Percentiles rank a stretch among this genome's conserved stretches.
phyloP scores from a whole-genome alignment of 2,888 invertebrate species.

The Hirtodrosophila histrioides region DNA sequence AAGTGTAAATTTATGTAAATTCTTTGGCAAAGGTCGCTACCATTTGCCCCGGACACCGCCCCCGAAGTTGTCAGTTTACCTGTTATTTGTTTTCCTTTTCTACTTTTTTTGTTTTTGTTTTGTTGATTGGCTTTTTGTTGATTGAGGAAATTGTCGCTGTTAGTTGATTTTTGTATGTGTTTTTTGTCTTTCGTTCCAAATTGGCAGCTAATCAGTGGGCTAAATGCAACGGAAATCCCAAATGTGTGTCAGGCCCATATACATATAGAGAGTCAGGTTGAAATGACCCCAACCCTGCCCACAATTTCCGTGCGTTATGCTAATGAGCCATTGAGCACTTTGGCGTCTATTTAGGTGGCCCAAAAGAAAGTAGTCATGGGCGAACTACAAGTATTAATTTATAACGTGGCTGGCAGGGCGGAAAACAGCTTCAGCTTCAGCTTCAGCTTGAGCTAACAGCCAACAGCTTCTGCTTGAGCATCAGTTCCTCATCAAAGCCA shows the following conservation, averaged over 20 bases:
- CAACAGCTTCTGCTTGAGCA: slow-evolving; percentile 26
- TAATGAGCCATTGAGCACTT: slow-evolving; percentile 43
- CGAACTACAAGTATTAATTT: slow-evolving; percentile 49
- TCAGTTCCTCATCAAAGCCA: slow-evolving; percentile 59
- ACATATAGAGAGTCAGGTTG: slow-evolving; percentile 2
- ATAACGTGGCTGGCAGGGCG: slow-evolving; percentile 47
- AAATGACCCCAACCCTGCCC: slow-evolving; percentile 26
- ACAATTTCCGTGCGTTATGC: slow-evolving; percentile 74
- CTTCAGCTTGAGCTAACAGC: too few relatives aligned
- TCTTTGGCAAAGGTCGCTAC: slow-evolving; percentile 11
- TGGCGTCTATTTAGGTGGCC: slow-evolving; percentile 47
- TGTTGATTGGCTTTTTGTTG: slow-evolving; percentile 40
- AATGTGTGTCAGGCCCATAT: slow-evolving; percentile 33
- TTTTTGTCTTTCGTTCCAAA: slow-evolving; percentile 50
- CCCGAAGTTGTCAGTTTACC: slow-evolving; percentile 35
- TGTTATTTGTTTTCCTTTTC: slow-evolving; percentile 20
- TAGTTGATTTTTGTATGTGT: slow-evolving; percentile 9
- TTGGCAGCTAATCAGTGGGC: slow-evolving; percentile 71
- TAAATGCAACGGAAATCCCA: slow-evolving; percentile 74
- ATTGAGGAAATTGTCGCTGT: slow-evolving; percentile 74
- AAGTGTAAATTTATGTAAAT: slow-evolving; percentile 79
- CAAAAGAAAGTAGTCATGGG: slow-evolving; percentile 53
- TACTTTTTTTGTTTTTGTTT: slow-evolving; percentile 3
- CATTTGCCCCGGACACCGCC: slow-evolving; percentile 32
- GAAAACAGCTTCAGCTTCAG: slow-evolving; percentile 12